phyloP scores from a whole-genome alignment of 2,888 invertebrate genomes.

The Lamproptera curius region DNA sequence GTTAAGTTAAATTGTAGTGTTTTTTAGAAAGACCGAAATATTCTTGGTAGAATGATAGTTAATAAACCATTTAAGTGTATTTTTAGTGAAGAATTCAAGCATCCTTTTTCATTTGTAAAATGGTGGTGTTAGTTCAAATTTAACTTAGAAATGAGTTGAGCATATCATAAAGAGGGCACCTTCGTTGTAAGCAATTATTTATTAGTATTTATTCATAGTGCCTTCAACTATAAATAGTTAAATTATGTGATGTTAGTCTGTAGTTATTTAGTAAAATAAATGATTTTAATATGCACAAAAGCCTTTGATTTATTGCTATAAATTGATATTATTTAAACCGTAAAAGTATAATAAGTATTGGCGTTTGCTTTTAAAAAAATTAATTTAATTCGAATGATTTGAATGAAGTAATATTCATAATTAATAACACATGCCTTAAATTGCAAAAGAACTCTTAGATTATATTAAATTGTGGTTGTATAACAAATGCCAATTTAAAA shows the following conservation, averaged over 20 bases:
- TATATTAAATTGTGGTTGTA: too few species aligned
- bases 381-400: too few species aligned
- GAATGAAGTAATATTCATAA: too few species aligned
- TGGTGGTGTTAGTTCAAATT: neutral
- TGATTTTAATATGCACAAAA: slow-evolving; percentile 26
- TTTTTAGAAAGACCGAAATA: too few species aligned
- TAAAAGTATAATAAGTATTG: too few species aligned
- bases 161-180: slow-evolving; percentile 44
- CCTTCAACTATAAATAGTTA: slow-evolving; percentile 44
- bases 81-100: slow-evolving; percentile 11
- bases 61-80: slow-evolving; percentile 4
- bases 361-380: too few species aligned
- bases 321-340: too few species aligned
- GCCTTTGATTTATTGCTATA: slow-evolving; percentile 2
- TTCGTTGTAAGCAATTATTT: slow-evolving; percentile 42
- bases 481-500: too few species aligned
- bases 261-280: slow-evolving; percentile 40
- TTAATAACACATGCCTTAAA: too few species aligned
- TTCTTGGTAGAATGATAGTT: neutral
- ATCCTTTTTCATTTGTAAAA: slow-evolving; percentile 17
- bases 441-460: too few species aligned
- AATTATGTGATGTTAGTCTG: slow-evolving; percentile 62
- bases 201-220: slow-evolving; percentile 44
- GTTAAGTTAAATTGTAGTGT: too few species aligned
- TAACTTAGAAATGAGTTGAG: slow-evolving; percentile 18